phyloP scores from a whole-genome alignment of 2,888 invertebrate species.

The Hedya salicella region DNA sequence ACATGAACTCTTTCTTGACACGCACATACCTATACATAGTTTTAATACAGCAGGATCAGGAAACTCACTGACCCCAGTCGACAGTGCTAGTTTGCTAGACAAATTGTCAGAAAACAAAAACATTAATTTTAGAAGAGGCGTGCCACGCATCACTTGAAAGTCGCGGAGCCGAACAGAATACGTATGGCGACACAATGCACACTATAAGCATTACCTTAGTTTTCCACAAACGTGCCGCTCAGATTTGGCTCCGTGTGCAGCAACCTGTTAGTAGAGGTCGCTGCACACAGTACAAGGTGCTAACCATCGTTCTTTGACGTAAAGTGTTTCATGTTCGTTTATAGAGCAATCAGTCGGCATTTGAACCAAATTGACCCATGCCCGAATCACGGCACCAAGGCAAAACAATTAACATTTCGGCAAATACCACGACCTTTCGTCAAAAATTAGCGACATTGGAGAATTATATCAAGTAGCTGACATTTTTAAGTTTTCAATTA shows the following conservation, averaged over 20 bases:
- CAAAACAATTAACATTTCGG: constrained; percentile 63
- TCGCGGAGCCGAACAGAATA: constrained; percentile 35
- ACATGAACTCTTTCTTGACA: not conserved
- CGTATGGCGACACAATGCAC: constrained; percentile 47
- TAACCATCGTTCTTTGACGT: constrained; percentile 21
- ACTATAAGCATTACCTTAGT: constrained; percentile 47
- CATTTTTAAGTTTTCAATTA: constrained; percentile 13
- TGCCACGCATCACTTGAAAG: constrained; percentile 35
- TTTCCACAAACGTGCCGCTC: constrained; percentile 52
- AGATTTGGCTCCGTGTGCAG: constrained; percentile 55
- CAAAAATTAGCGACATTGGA: constrained; percentile 47
- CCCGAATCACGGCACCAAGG: constrained; percentile 56
- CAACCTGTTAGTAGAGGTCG: too few relatives aligned
- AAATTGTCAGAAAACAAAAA: constrained; percentile 22
- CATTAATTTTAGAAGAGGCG: constrained; percentile 26
- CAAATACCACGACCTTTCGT: constrained; percentile 62
- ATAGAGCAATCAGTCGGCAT: constrained; percentile 9
- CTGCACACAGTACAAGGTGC: constrained; percentile 51
- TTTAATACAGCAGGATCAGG: constrained; percentile 10
- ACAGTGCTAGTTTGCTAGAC: not conserved
- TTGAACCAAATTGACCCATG: constrained; percentile 38
- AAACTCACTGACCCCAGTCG: not conserved
- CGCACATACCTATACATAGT: too few relatives aligned
- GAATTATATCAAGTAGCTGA: constrained; percentile 11
- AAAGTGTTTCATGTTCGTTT: not conserved